Evolutionary conservation across 2,888 invertebrate genomes (phyloP), one percentile per base, ranked within the genome.

Genomic region (Flabesymbios commensalis): DNA sequence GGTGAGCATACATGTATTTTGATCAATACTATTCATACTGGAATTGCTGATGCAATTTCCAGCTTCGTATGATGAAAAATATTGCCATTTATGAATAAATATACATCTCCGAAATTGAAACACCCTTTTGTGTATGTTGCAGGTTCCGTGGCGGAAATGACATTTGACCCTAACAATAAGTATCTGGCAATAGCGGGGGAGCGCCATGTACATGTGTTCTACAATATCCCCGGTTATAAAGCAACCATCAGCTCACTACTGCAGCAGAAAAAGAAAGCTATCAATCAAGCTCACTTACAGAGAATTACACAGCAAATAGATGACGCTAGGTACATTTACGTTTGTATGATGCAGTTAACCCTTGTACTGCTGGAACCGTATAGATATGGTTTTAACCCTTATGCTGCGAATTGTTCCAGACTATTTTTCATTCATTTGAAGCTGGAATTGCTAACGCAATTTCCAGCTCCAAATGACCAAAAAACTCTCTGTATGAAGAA

Each of bases 131-230:
- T 10, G 36, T n/a, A 28, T 33, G 53, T 26, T 4, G 7, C 85
- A 91, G 92, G 88, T 68, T 79, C 86, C 32, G 88, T 93, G 70
- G 87, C 86, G 52, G 85, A 87, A 63, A 82, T 94, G 72, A 82
- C 86, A 65, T 94, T 93, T 78, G 91, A 93, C 77, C 86, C 90
- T 2, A 86, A 87, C 64, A 90, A 90, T 26, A 89, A 89, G 76
- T 90, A 88, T 76, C 75, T 93, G 45, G 86, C 90, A 68, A 87
- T 88, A 0, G 86, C 89, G 58, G 92, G 91, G 17, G 92, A 92
- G 71, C 88, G 88, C 68, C 89, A 88, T 51, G 88, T 94, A 14
- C 86, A 90, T 42, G 87, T 94, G 55, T 88, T 93, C 74, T 89
- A 90, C 79, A 94, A 94, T 74, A 85, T 90, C 4, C 45, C 49